A percentile compares a stretch with the other conserved stretches of the same genome.
Conservation (phyloP, 2,888 invertebrate genomes). For the Ctenicera cuprea region DNA sequence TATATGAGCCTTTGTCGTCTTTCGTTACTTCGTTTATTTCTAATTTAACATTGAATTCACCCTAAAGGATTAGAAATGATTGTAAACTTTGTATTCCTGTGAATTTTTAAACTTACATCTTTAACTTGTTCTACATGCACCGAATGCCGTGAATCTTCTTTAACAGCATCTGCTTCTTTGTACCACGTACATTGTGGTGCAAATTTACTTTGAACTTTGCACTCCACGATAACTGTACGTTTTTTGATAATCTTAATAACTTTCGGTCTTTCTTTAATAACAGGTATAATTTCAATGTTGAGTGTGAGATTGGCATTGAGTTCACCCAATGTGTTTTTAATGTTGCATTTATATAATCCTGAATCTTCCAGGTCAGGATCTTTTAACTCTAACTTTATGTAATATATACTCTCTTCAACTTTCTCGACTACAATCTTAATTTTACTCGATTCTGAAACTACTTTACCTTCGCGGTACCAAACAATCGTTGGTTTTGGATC, state of each 20-base stretch:
- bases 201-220: constrained; percentile 94
- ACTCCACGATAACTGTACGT: constrained; percentile 94
- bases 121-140: constrained; percentile 86
- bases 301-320: constrained; percentile 97
- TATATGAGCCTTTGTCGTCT: constrained; percentile 91
- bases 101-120: constrained; percentile 76
- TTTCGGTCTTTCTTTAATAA: constrained; percentile 94
- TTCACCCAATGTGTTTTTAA: constrained; percentile 97
- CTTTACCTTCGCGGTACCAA: constrained; percentile 88
- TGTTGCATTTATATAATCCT: constrained; percentile 98
- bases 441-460: constrained; percentile 88
- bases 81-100: not conserved
- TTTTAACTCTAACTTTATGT: constrained; percentile 89
- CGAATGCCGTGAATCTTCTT: constrained; percentile 84
- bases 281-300: constrained; percentile 98
- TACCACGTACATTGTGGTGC: constrained; percentile 96
- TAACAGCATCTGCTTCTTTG: constrained; percentile 88
- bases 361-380: constrained; percentile 97
- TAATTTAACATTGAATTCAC: constrained; percentile 92
- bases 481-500: constrained; percentile 87
- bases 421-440: constrained; percentile 84
- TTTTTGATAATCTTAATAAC: constrained; percentile 94
- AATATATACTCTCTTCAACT: constrained; percentile 88
- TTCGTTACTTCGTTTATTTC: constrained; percentile 90
- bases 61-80: constrained; percentile 73